phyloP scores from a whole-genome alignment of 2,888 invertebrate species.

The Phrixothrix hirtus region DNA sequence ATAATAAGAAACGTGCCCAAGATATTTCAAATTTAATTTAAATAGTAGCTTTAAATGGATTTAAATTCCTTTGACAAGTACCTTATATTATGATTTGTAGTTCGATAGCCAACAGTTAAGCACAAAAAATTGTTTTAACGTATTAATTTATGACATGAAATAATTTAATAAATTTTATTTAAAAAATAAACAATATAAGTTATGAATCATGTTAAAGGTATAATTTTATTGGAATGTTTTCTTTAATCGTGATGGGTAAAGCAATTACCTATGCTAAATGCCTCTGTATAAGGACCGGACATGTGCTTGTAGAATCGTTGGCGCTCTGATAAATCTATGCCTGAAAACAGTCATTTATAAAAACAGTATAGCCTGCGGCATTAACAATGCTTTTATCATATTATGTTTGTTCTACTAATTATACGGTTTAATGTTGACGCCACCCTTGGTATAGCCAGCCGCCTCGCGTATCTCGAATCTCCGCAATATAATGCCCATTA shows the following conservation, averaged over 20 bases:
- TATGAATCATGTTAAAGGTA: no score
- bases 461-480: slow-evolving; percentile 14
- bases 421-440: slow-evolving; percentile 2
- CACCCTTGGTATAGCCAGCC: slow-evolving; percentile 6
- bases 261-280: neutral
- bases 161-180: no score
- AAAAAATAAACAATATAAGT: neutral
- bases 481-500: slow-evolving; percentile 21
- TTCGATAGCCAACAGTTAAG: no score
- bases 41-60: no score
- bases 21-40: no score
- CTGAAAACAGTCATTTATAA: neutral
- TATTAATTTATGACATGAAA: no score
- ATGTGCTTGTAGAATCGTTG: neutral
- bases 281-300: neutral
- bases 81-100: no score
- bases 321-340: neutral
- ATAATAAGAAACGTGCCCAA: no score
- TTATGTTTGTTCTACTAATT: slow-evolving; percentile 2
- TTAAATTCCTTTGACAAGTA: no score
- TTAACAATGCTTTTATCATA: neutral
- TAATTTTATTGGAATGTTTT: neutral
- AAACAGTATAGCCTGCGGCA: no score
- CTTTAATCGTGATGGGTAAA: neutral
- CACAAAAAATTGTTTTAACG: no score